Conservation (phyloP, 1,140 invertebrate genomes). For the Diorhabda elongata region DNA sequence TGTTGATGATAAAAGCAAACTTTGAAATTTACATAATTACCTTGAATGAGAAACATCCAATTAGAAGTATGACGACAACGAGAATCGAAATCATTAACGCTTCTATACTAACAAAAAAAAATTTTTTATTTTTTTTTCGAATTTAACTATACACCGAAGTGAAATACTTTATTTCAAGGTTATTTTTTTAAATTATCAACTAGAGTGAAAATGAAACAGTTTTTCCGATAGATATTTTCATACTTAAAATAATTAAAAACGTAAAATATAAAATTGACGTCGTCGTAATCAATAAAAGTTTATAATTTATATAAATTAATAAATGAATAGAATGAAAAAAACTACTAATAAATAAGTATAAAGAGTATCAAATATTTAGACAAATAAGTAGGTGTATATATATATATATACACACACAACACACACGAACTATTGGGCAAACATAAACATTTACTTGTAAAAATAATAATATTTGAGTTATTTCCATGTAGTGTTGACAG, state of each 20-base stretch:
- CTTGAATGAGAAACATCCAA: neutral
- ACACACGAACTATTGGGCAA: constrained; percentile 27
- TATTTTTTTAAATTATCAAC: neutral
- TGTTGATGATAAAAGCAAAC: constrained; percentile 1
- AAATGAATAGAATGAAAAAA: neutral
- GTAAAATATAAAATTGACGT: no score
- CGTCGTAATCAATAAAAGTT: no score
- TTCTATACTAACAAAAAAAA: constrained; percentile 3
- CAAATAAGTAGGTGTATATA: constrained; percentile 14
- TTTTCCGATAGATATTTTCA: no score
- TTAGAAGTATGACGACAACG: neutral
- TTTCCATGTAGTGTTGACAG: constrained; percentile 39
- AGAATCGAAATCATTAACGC: neutral
- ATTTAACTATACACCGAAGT: neutral
- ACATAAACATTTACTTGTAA: constrained; percentile 36
- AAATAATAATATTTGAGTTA: constrained; percentile 45
- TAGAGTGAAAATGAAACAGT: no score
- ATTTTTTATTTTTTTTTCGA: neutral
- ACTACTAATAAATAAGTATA: neutral
- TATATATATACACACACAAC: neutral
- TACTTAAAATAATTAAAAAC: no score
- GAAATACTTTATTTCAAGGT: neutral
- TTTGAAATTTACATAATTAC: neutral
- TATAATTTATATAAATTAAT: no score
- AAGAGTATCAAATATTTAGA: constrained; percentile 14